Evolutionary conservation across 1,140 invertebrate genomes (phyloP).

Genomic region (Bathynomus jamesi): DNA sequence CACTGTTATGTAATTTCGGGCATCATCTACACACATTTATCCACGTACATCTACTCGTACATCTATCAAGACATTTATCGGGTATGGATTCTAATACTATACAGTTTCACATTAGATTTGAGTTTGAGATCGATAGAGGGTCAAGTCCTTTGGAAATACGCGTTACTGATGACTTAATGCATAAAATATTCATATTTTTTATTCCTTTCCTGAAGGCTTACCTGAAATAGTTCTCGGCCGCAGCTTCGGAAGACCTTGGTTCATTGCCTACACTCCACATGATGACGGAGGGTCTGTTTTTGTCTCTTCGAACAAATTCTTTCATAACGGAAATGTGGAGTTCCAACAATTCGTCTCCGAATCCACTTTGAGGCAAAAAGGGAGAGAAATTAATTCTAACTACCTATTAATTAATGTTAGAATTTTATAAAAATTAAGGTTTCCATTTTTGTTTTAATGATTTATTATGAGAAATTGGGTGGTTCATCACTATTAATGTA

Average conservation of each 20-base stretch:
- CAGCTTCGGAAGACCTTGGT: constrained; percentile 58
- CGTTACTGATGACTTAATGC: constrained; percentile 59
- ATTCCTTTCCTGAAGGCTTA: constrained; percentile 45
- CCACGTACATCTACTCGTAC: no score
- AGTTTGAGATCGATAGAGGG: constrained; percentile 86
- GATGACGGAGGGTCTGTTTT: constrained; percentile 86
- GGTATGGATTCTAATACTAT: constrained; percentile 94
- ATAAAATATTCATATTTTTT: no score
- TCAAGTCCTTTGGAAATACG: constrained; percentile 73
- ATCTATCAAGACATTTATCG: no score
- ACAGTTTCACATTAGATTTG: constrained; percentile 88
- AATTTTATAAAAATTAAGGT: no score
- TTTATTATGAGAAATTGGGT: no score
- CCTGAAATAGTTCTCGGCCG: constrained; percentile 77
- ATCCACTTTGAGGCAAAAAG: no score
- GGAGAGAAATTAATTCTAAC: no score
- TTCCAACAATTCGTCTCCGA: constrained; percentile 50
- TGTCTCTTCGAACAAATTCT: constrained; percentile 80
- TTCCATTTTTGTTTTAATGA: no score
- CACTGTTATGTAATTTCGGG: no score
- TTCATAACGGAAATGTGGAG: constrained; percentile 76
- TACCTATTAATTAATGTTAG: no score
- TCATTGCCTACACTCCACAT: constrained; percentile 97
- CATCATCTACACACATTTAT: no score
- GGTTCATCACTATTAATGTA: no score